Evolutionary conservation across 1,140 invertebrate genomes (phyloP), one percentile per base, ranked within the genome.

Genomic region (Heliconius congener): DNA sequence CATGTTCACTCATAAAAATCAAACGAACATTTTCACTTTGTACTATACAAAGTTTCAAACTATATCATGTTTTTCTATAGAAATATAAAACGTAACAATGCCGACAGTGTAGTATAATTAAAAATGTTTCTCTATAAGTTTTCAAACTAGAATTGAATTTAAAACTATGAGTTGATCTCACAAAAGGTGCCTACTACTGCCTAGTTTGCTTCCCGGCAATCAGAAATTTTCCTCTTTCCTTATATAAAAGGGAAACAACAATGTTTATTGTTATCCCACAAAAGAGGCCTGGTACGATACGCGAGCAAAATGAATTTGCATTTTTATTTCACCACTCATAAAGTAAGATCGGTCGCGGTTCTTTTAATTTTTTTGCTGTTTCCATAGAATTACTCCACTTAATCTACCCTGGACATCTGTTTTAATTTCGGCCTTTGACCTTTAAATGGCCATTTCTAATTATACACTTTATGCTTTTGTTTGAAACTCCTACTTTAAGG

Each of bases 211-310:
- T 74, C 18, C 19, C 77, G 60, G 42, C 72, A 66, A 71, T 74
- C 74, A 57, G 34, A 57, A 37, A 9, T 79, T 78, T 79, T 75
- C 71, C 78, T 73, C 57, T 80, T 80, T 73, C 73, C 76, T 73
- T 80, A 78, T 78, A 78, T 72, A 77, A 71, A 66, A n/a, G 60
- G 52, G 75, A 80, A 85, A 87, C 84, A 85, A 81, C 75, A 81
- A 74, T 84, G 84, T 89, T 88, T 90, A 87, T 88, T 88, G 82
- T 88, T 84, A 83, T 80, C 84, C 74, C 79, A 86, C 85, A 87
- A 89, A 84, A 86, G 82, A 84, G 74, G 79, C 81, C 42, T 76
- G 73, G 78, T 73, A 77, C 78, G 79, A 81, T 80, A 83, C 83
- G 78, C 76, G 82, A 85, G 84, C 85, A 86, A 86, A 87, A 86